Evolutionary conservation across 2,113 vertebrate genomes (phyloP), one percentile per base, ranked within the genome.

Genomic region (Mustela lutreola): DNA sequence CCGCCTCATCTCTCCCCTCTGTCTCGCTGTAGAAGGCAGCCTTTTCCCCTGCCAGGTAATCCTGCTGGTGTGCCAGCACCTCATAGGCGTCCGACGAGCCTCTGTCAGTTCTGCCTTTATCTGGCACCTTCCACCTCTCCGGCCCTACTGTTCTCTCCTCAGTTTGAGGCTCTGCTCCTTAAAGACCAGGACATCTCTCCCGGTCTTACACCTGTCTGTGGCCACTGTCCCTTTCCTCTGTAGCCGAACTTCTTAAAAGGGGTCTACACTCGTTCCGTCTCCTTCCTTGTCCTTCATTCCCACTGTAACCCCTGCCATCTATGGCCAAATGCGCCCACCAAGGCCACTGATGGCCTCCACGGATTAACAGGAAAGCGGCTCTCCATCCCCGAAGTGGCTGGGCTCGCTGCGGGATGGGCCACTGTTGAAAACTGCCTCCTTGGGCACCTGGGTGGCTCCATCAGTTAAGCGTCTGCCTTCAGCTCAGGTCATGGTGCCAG

Each of bases 171-270:
- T 80, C 42, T 36, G 65, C 42, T 71, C 42, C 22, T 67, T 67
- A 28, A 79, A 87, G 89, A 88, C 4, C 67, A 80, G 73, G 0
- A 22, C 22, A 10, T 22, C 12, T 58, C n/a, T 81, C 81, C 53
- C 11, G 63, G 14, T n/a, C 22, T 15, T 1, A 21, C 24, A 6
- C 1, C 6, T 24, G 2, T 5, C 42, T 7, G 26, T 7, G 70
- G 56, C 39, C 67, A 8, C 4, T 19, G 84, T 33, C n/a, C 19
- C 62, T 56, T 81, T 42, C 14, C 26, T 94, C 16, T 28, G 36
- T 42, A 71, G 78, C 21, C 21, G 7, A 60, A 60, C 50, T 78
- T 79, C 79, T 81, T 31, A 50, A 62, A 71, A 24, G 26, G 26
- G 50, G 63, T 26, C 31, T 45, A 24, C 11, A 18, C 3, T 1